These are phyloP conservation scores for Homarus gammarus DNA, from an alignment of 2,888 invertebrate genomes.

Conservation along the genomic window DNA sequence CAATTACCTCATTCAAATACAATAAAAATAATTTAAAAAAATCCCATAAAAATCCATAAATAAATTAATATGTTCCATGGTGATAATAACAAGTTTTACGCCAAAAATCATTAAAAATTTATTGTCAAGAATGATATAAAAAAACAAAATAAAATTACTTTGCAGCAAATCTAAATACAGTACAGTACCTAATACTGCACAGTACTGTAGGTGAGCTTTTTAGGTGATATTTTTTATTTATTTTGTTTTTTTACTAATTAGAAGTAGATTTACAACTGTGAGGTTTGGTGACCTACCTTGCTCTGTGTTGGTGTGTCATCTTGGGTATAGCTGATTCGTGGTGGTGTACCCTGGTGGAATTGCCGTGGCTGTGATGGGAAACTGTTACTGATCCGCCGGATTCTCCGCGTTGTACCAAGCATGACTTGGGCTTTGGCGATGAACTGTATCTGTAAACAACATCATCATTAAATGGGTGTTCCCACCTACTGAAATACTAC, in stretches of 20 bases:
- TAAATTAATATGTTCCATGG: neutral
- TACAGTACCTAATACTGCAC: no score
- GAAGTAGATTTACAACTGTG: neutral
- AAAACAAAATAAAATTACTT: no score
- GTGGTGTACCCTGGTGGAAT: slow-evolving; percentile 40
- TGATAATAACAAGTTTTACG: no score
- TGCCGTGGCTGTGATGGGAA: slow-evolving; percentile 32
- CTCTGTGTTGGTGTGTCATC: slow-evolving; percentile 67
- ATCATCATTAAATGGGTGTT: no score
- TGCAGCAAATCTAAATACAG: no score
- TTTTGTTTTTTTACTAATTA: neutral
- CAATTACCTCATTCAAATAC: neutral
- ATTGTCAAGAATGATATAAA: no score
- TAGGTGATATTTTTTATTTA: no score
- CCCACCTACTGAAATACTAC: no score
- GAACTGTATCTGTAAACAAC: slow-evolving; percentile 63
- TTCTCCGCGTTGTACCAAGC: slow-evolving; percentile 73
- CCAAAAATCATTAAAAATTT: no score
- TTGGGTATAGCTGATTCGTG: slow-evolving; percentile 72
- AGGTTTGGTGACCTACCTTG: slow-evolving; percentile 58
- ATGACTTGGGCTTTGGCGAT: slow-evolving; percentile 76
- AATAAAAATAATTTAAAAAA: neutral
- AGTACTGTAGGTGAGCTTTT: no score
- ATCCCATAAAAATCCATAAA: neutral
- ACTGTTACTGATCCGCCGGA: slow-evolving; percentile 29